Conservation (phyloP, 2,113 vertebrate species). For the Bos javanicus region DNA sequence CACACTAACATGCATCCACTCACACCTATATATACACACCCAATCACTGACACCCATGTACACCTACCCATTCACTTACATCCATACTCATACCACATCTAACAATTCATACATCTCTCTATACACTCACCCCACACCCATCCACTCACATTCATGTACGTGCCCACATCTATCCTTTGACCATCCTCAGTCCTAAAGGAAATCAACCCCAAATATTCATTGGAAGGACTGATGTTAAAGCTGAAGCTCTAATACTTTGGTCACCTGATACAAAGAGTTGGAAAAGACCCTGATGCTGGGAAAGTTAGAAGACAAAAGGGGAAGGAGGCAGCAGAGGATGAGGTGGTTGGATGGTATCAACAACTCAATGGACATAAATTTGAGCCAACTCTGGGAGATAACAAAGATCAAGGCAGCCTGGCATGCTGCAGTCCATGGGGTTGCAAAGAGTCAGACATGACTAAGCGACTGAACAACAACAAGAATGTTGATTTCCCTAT, state of each 20-base stretch:
- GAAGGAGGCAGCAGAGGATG: background rate
- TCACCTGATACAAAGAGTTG: background rate
- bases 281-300: background rate
- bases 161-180: background rate
- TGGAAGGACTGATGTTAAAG: background rate
- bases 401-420: background rate
- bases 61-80: background rate
- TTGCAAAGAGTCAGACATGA: background rate
- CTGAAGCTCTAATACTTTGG: background rate
- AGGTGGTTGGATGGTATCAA: background rate
- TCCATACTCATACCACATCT: background rate
- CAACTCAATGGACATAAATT: background rate
- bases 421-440: background rate
- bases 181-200: background rate
- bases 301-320: background rate
- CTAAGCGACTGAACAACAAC: background rate
- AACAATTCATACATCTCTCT: background rate
- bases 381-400: background rate
- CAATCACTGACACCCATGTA: background rate
- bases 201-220: background rate
- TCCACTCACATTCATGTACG: background rate
- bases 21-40: background rate
- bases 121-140: background rate
- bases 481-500: background rate
- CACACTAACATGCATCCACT: background rate